Percentiles rank a stretch among this genome's conserved stretches.
These are phyloP conservation scores for Catharus ustulatus DNA, from an alignment of 2,797 vertebrate genomes.

Conservation along the genomic window DNA sequence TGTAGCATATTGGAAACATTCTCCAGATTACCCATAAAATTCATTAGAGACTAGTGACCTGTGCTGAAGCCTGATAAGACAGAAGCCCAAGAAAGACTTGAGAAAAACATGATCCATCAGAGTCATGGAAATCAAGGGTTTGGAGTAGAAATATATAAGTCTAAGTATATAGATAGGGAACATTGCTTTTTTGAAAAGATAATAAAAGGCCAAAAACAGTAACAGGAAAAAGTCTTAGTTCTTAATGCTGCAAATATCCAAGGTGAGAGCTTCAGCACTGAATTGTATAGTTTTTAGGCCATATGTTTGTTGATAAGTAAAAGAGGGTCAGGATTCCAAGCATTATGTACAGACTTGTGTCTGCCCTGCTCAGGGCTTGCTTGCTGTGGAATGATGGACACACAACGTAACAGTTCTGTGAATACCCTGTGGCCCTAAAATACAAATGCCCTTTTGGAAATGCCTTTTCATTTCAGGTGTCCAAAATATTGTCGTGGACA, in stretches of 20 bases:
- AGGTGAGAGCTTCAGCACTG: not conserved
- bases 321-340: not conserved
- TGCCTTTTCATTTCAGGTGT: not conserved
- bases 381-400: not conserved
- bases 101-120: slow-evolving; percentile 28
- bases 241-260: not conserved
- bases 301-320: not conserved
- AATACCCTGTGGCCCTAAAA: not conserved
- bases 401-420: rapidly evolving
- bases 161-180: not conserved
- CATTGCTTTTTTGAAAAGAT: not conserved
- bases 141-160: not conserved
- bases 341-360: not conserved
- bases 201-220: not conserved
- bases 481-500: not conserved
- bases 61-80: slow-evolving; percentile 41
- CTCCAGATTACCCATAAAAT: slow-evolving; percentile 57
- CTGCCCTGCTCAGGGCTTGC: rapidly evolving
- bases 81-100: slow-evolving; percentile 4
- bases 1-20: slow-evolving; percentile 39
- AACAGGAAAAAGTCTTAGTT: not conserved
- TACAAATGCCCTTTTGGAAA: not conserved
- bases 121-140: not conserved
- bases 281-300: not conserved
- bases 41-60: slow-evolving; percentile 42